Base-by-base conservation (phyloP, 2,113 vertebrate genomes). In the Misgurnus mizolepis region DNA sequence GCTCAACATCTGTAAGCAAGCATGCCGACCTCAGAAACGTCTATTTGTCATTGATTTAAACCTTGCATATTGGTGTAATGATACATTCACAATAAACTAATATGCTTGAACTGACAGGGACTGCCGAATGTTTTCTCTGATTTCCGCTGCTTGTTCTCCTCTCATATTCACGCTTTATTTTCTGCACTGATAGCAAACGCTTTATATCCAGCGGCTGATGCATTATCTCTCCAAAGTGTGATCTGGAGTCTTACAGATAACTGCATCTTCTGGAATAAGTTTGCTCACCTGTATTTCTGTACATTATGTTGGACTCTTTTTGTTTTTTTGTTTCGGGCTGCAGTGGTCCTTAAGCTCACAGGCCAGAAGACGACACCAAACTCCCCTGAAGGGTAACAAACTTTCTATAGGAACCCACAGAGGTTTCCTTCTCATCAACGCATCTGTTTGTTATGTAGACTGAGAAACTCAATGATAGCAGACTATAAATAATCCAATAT, bases 201-300 rank as follows among this genome's bases (percentile, higher is more conserved):
- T 7, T 61, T 15, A 39, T 76, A 70, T 65, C 43, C 8, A 12
- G 27, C 79, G 9, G 8, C 68, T 11, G 79, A 88, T 86, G 83
- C 76, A 55, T 86, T 85, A 86, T 86, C 79, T 79, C 58, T 80
- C 47, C 66, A 22, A 43, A 34, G 40, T 47, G 71, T 60, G 40
- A 18, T 43, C 69, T 73, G 68, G 66, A 58, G 62, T 22, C 43
- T 15, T 3, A 53, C 65, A 15, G 78, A 81, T 84, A 84, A 83
- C 75, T 81, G 84, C 80, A 85, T 87, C 82, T 70, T 80, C 76
- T 82, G 39, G 61, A 73, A 61, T 74, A 22, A 40, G 50, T 66
- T 64, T 65, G 4, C 65, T 17, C 8, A 14, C 39, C 11, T 71
- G 10, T 55, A 8, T 61, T 62, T 67, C 64, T 61, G 10, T 78